A percentile compares a stretch with the other conserved stretches of the same genome.
These are phyloP conservation scores for Elephas maximus DNA, from an alignment of 2,113 vertebrate species.

Conservation along the genomic window DNA sequence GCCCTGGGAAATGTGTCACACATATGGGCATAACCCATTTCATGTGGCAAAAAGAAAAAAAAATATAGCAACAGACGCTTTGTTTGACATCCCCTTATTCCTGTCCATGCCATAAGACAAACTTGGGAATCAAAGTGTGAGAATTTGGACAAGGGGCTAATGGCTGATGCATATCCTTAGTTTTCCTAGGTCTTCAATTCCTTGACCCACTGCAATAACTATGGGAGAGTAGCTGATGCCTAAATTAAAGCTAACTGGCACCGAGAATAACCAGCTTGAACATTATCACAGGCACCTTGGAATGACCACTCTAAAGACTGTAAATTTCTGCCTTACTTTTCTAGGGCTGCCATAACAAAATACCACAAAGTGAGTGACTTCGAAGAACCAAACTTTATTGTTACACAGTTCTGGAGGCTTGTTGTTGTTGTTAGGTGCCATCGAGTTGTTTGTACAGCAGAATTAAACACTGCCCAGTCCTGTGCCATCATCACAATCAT, in stretches of 20 bases:
- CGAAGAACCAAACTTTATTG: background rate
- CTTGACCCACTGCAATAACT: background rate
- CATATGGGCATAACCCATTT: background rate
- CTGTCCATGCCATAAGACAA: background rate
- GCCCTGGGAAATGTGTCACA: background rate
- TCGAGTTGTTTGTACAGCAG: too few species aligned
- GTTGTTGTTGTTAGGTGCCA: too few species aligned
- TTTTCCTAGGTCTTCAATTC: background rate
- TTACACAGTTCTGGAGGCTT: background rate
- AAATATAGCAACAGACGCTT: background rate
- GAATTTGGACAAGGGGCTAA: background rate
- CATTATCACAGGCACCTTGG: background rate
- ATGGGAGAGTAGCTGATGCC: too few species aligned
- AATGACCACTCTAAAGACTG: background rate
- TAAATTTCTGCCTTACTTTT: background rate
- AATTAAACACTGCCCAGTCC: too few species aligned
- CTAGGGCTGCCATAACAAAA: background rate
- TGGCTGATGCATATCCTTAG: too few species aligned
- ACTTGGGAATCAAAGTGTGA: background rate
- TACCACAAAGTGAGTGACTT: background rate
- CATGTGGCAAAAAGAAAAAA: background rate
- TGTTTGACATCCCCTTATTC: background rate
- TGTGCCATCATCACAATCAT: too few species aligned
- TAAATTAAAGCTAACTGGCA: background rate
- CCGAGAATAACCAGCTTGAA: background rate